These are phyloP conservation scores for Formicarius rufipectus DNA, from an alignment of 2,113 vertebrate species.

Conservation along the genomic window DNA sequence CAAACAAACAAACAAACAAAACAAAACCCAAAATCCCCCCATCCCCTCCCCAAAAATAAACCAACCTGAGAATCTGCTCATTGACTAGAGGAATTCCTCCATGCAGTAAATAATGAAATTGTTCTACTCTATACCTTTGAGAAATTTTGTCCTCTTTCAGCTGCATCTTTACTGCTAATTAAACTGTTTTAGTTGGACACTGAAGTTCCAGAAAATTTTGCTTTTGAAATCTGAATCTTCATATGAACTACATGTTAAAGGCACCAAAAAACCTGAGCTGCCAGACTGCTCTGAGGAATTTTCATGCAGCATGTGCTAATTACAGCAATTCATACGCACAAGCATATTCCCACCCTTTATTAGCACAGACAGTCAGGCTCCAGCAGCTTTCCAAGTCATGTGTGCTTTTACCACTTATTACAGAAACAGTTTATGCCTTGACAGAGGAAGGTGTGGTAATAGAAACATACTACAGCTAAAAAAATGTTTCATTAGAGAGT, in stretches of 20 bases:
- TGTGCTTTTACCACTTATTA: background rate
- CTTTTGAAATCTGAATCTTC: background rate
- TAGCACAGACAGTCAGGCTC: accelerated
- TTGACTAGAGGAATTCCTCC: background rate
- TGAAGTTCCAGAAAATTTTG: background rate
- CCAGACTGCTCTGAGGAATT: background rate
- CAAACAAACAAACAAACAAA: too few relatives aligned
- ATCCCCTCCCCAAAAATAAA: too few relatives aligned
- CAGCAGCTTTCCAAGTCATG: background rate
- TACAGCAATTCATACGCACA: background rate
- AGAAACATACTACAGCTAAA: background rate
- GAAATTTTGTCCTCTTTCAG: background rate
- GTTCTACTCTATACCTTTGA: background rate
- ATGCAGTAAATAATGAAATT: background rate
- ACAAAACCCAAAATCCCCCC: too few relatives aligned
- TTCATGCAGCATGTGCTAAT: background rate
- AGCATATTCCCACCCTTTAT: background rate
- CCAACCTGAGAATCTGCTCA: background rate
- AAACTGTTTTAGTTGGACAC: background rate
- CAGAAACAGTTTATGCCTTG: background rate
- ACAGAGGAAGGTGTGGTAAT: background rate
- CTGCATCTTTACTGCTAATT: background rate
- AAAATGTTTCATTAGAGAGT: background rate
- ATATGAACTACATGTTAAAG: background rate
- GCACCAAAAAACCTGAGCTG: background rate